Conservation (phyloP, 2,888 invertebrate genomes). For the Tenthredo livida region DNA sequence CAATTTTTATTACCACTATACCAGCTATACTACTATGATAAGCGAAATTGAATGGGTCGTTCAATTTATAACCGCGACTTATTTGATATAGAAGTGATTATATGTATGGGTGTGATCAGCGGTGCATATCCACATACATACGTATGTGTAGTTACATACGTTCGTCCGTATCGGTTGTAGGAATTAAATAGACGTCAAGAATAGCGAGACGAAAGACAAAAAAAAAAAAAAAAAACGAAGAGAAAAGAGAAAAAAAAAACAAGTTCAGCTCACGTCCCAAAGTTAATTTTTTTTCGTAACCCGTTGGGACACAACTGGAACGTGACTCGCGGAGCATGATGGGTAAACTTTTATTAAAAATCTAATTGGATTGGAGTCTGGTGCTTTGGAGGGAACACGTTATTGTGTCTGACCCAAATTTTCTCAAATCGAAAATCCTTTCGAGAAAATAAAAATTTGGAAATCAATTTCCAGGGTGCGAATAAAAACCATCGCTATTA, state of each 20-base stretch:
- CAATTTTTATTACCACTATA: neutral
- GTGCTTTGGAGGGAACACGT: neutral
- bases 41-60: neutral
- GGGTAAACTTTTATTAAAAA: conserved; percentile 73
- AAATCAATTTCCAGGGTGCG: neutral
- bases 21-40: neutral
- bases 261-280: conserved; percentile 46
- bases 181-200: neutral
- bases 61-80: neutral
- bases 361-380: conserved; percentile 71
- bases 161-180: neutral
- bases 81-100: neutral
- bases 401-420: conserved; percentile 34
- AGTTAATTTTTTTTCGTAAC: conserved; percentile 66
- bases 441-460: conserved; percentile 55
- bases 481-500: neutral
- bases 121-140: neutral
- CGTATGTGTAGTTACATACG: no score
- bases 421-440: conserved; percentile 58
- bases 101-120: neutral
- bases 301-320: conserved; percentile 64
- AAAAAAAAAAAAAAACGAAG: neutral
- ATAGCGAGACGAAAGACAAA: neutral
- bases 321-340: conserved; percentile 67
- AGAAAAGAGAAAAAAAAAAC: conserved; percentile 37